These are phyloP conservation scores for Conus ventricosus DNA, from an alignment of 1,140 invertebrate genomes.

Conservation along the genomic window DNA sequence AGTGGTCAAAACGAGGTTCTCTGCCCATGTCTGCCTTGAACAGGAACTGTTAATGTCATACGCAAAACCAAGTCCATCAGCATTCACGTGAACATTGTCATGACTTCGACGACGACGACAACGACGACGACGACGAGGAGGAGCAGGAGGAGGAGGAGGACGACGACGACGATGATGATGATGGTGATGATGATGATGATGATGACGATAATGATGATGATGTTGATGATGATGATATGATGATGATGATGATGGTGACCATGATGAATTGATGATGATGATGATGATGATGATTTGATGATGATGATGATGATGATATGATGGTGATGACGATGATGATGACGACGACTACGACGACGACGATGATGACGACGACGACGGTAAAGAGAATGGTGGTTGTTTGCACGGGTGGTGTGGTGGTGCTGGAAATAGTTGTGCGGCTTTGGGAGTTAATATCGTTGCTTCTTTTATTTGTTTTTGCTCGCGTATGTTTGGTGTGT, in stretches of 20 bases:
- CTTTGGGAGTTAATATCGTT: no score
- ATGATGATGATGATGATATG: not conserved
- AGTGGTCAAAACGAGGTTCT: no score
- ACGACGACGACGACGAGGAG: no score
- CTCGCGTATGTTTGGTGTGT: no score
- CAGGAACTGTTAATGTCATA: no score
- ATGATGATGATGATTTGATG: not conserved
- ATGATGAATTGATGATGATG: slow-evolving; percentile 16
- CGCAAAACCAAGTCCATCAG: slow-evolving; percentile 22
- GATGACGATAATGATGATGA: not conserved
- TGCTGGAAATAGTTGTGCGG: no score
- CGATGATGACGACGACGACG: not conserved
- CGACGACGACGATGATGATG: not conserved
- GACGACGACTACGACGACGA: not conserved
- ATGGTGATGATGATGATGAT: slow-evolving; percentile 2
- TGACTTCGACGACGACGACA: not conserved
- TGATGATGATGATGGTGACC: not conserved
- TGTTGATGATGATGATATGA: slow-evolving; percentile 1
- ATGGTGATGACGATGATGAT: not conserved
- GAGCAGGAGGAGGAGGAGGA: not conserved
- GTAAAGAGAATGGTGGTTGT: not conserved
- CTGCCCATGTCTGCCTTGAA: no score
- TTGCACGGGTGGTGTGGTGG: no score
- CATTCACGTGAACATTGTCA: slow-evolving; percentile 19
- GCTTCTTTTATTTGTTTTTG: no score